Evolutionary conservation across 1,140 invertebrate genomes (phyloP).

Genomic region (Ephestia elutella): DNA sequence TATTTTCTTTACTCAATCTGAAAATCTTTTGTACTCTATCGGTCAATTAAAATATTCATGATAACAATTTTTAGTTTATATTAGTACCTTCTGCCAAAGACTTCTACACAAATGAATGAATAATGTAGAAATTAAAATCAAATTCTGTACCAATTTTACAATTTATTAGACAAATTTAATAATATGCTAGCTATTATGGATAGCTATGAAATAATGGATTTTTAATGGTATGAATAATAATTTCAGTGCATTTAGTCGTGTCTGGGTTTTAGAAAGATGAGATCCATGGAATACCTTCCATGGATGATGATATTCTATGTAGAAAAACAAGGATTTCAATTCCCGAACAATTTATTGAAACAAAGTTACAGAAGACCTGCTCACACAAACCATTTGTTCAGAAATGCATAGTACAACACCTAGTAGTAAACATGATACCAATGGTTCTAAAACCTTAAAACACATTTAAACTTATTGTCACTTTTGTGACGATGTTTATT

Average conservation of each 20-base stretch:
- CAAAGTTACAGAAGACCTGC: constrained; percentile 24
- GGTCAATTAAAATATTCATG: constrained; percentile 63
- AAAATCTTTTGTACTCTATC: constrained; percentile 36
- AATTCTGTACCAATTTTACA: no score
- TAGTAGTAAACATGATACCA: neutral
- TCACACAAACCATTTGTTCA: neutral
- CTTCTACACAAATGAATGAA: no score
- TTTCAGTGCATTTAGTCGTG: neutral
- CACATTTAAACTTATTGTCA: constrained; percentile 1
- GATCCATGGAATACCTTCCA: no score
- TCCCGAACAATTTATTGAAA: constrained; percentile 36
- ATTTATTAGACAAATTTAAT: no score
- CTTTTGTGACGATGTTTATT: neutral
- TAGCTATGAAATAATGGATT: no score
- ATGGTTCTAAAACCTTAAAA: neutral
- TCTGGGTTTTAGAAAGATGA: neutral
- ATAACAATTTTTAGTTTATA: no score
- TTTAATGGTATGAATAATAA: neutral
- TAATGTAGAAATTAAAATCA: no score
- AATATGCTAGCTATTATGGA: no score
- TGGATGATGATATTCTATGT: no score
- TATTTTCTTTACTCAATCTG: constrained; percentile 44
- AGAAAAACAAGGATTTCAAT: neutral
- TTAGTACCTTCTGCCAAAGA: no score
- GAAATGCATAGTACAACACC: neutral